phyloP scores from a whole-genome alignment of 2,797 vertebrate species.

The Esox masquinongy region DNA sequence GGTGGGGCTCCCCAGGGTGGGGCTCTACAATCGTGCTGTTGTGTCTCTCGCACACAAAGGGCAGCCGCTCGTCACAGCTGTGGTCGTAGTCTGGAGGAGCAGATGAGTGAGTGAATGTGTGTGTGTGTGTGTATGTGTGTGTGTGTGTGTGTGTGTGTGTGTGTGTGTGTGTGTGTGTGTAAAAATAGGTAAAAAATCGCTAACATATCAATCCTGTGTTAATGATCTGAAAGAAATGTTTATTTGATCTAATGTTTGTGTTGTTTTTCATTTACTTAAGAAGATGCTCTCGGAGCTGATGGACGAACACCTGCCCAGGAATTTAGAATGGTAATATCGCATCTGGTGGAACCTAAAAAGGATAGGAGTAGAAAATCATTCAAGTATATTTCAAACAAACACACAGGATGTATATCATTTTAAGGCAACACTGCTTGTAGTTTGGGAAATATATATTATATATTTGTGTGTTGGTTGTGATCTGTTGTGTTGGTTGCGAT shows the following conservation, averaged over 20 bases:
- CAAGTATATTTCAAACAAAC: slow-evolving; percentile 9
- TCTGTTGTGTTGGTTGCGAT: not conserved
- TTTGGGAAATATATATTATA: too few relatives aligned
- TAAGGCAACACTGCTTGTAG: not conserved
- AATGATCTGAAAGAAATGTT: not conserved
- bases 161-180: not conserved
- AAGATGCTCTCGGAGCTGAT: slow-evolving; percentile 32
- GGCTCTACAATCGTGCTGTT: slow-evolving; percentile 85
- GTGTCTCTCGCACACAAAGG: slow-evolving; percentile 89
- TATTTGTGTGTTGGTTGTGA: not conserved
- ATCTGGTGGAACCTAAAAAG: slow-evolving; percentile 50
- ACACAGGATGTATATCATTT: not conserved
- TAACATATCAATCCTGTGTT: not conserved
- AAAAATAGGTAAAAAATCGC: not conserved
- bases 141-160: not conserved
- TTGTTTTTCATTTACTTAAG: slow-evolving; percentile 48
- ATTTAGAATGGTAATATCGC: slow-evolving; percentile 35
- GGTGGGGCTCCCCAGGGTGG: slow-evolving; percentile 67
- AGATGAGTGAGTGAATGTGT: not conserved
- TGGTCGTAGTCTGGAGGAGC: slow-evolving; percentile 45
- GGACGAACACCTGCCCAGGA: slow-evolving; percentile 64
- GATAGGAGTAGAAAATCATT: slow-evolving; percentile 24
- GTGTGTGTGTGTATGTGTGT: not conserved
- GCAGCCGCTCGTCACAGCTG: slow-evolving; percentile 59
- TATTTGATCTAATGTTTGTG: not conserved